Base-by-base conservation (phyloP, 2,797 vertebrate species). In the Cetoscarus ocellatus region DNA sequence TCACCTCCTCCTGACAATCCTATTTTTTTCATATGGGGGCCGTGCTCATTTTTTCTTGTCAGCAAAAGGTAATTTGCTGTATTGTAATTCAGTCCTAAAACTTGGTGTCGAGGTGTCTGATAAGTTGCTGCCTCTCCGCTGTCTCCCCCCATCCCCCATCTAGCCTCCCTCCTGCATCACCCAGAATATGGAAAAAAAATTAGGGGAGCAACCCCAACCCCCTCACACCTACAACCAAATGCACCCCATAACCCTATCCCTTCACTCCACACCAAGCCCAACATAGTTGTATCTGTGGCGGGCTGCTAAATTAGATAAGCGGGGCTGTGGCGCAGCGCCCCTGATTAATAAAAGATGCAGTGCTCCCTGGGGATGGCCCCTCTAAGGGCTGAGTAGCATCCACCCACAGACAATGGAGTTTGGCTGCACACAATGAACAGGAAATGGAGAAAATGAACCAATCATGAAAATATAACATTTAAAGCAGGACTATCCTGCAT, bases 301-400 rank as follows among this genome's bases (percentile, higher is more conserved):
- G 90, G 90, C 94, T 95, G 94, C 90, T 95, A 95, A 95, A 95
- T 95, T 94, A 94, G 94, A 95, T 95, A 95, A 95, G 93, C 94
- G 73, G 87, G 93, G 85, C 91, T 91, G 93, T 89, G 93, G 93
- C 82, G 83, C 90, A 85, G 90, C 75, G 79, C 84, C 91, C 91
- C 94, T 95, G 94, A 95, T 95, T 95, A 95, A 95, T 95, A 95
- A 95, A 95, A 95, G 95, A 95, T 95, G 94, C 91, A 88, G 90
- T 88, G 80, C 89, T 92, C 94, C 91, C 94, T 70, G 80, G 93
- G 94, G 94, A 92, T 70, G 86, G 88, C 86, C 91, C 91, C 91
- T 92, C 91, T 85, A 73, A 92, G 86, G 90, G 90, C 86, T 72
- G 68, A 79, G 84, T 60, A 79, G 77, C 75, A 86, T 86, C 84